Base-by-base conservation (phyloP, 2,888 invertebrate genomes). In the Pammene fasciana region DNA sequence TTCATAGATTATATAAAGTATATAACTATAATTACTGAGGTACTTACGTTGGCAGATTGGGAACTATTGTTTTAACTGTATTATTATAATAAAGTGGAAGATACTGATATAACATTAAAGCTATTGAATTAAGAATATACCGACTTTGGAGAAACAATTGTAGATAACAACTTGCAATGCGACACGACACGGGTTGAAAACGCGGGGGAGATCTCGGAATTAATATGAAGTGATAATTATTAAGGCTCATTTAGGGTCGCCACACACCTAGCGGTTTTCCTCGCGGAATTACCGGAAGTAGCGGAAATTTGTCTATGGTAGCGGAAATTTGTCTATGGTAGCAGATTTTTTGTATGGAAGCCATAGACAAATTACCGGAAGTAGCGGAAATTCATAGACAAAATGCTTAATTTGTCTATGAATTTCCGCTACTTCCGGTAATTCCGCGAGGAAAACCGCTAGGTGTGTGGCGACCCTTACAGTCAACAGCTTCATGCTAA, bases 91-190 rank as follows among this genome's bases (percentile, higher is more conserved):
- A 82, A 84, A 83, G 83, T 90, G 90, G 92, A 90, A 90, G 90
- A 91, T 90, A 90, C 87, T 90, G 90, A 78, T 83, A 82, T 89
- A 87, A 87, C 85, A 89, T 92, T 92, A 92, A 92, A 92, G 91
- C 92, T 92, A 91, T 88, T 84, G 83, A 80, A 81, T 84, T 84
- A 86, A 84, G 88, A 86, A 84, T 85, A 87, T 77, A 88, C 86
- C 91, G 89, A 90, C 85, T 79, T 80, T 77, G 71, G 72, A 75
- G 73, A 75, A 74, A 77, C 76, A 71, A 74, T 75, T 76, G 78
- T 78, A 75, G 75, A 79, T 78, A 79, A 79, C 77, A 74, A 73
- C 75, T 75, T 76, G 75, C 65, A 62, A 64, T 59, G 52, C 57
- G 64, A 46, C 26, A 61, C 57, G 64, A 46, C 26, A 61, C 50